Evolutionary conservation across 2,113 vertebrate genomes (phyloP).

Genomic region (Oncorhynchus keta): DNA sequence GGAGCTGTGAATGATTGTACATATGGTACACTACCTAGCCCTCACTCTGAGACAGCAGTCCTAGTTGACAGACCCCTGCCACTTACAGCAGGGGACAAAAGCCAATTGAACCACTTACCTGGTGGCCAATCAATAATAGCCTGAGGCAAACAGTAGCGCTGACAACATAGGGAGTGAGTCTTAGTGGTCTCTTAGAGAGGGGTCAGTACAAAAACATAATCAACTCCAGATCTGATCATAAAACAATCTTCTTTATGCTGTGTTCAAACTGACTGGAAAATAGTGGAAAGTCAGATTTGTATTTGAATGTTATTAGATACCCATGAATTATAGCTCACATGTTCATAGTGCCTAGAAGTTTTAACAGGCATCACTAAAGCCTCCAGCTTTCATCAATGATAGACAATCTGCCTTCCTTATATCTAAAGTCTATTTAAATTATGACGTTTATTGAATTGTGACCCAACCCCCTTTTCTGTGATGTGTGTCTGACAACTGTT

Average conservation of each 20-base stretch:
- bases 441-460: background rate
- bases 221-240: background rate
- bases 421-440: background rate
- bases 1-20: slow-evolving; percentile 66
- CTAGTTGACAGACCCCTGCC: slow-evolving; percentile 52
- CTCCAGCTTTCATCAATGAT: background rate
- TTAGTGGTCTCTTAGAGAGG: slow-evolving; percentile 34
- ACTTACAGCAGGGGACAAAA: slow-evolving; percentile 59
- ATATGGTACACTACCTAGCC: slow-evolving; percentile 7
- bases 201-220: slow-evolving; percentile 26
- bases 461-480: slow-evolving; percentile 24
- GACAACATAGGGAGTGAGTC: slow-evolving; percentile 6
- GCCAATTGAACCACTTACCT: slow-evolving; percentile 60
- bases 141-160: slow-evolving; percentile 32
- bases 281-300: background rate
- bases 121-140: slow-evolving; percentile 59
- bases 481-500: slow-evolving; percentile 21
- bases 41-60: slow-evolving; percentile 20
- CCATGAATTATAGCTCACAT: background rate
- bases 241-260: background rate
- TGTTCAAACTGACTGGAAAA: background rate
- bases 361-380: background rate
- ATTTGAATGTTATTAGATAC: background rate
- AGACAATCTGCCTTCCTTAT: background rate
- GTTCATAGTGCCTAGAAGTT: background rate